Evolutionary conservation across 1,140 invertebrate species (phyloP), one percentile per base, ranked within the genome.

Genomic region (Maconellicoccus hirsutus): DNA sequence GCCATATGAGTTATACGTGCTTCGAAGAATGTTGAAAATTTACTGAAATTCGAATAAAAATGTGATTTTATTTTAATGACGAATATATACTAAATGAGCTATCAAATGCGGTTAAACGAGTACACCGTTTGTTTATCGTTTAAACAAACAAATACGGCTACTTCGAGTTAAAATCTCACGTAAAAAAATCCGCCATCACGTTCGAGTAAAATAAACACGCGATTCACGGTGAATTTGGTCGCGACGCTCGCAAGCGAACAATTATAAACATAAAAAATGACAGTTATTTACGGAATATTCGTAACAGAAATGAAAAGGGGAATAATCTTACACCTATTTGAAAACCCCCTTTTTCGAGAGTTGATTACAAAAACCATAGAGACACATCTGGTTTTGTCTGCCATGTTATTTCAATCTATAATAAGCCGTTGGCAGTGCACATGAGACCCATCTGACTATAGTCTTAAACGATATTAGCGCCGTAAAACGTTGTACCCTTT

Each of bases 391-490:
- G 61, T 66, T 66, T 66, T 66, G 61, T 26, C 61, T 66, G 61
- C 61, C 61, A 26, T 26, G 61, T 66, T 66, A 66, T 66, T 66
- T 66, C 61, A 66, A 66, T 66, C 61, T 66, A 66, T 66, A 66
- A 66, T 66, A 66, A 66, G 61, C 61, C 25, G 22, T 66, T 66
- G 61, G 61, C 61, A 25, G 61, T 66, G 61, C 61, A 66, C 61
- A 66, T 66, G 61, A 66, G 61, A 66, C 61, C 61, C 61, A 66
- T 66, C 61, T 22, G 61, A 66, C 19, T 66, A 66, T 66, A 26
- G 61, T 66, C 61, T 66, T 66, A 66, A 66, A 66, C 61, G 61
- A 66, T 66, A 66, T 66, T 66, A 66, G 61, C 25, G 61, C 61
- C 61, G 61, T 26, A 66, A 66, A 66, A 66, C 61, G 61, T 23